Conservation (phyloP, 2,888 invertebrate genomes). For the Hyposoter dolosus region DNA sequence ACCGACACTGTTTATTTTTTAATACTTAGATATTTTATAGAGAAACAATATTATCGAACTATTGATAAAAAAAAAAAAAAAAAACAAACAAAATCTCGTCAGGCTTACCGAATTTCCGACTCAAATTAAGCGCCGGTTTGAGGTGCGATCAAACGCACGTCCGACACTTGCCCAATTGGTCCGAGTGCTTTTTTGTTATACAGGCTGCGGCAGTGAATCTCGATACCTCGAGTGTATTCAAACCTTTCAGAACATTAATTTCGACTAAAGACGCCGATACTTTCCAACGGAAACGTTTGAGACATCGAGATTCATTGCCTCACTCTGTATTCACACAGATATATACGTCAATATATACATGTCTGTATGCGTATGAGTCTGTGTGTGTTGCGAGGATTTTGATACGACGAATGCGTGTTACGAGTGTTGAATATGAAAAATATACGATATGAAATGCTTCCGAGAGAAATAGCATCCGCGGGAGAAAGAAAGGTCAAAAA, state of each 20-base stretch:
- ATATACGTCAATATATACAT: background rate
- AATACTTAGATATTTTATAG: constrained; percentile 80
- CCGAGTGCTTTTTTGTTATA: constrained; percentile 24
- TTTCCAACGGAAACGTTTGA: background rate
- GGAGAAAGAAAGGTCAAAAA: constrained; percentile 3
- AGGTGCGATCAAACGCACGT: constrained; percentile 36
- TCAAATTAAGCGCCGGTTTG: constrained; percentile 20
- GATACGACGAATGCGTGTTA: constrained; percentile 53
- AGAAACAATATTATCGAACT: constrained; percentile 31
- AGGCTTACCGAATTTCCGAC: constrained; percentile 49
- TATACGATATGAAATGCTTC: constrained; percentile 39
- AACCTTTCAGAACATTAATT: background rate
- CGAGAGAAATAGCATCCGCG: background rate
- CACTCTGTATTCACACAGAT: background rate
- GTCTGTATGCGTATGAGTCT: constrained; percentile 1
- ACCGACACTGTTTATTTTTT: constrained; percentile 84
- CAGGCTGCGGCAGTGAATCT: background rate
- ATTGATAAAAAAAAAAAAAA: constrained; percentile 34
- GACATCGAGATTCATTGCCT: background rate
- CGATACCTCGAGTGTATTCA: background rate
- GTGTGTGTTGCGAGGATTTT: constrained; percentile 51
- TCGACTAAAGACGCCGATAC: background rate
- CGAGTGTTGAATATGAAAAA: constrained; percentile 47
- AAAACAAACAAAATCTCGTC: constrained; percentile 10
- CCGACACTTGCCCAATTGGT: constrained; percentile 21